phyloP scores from a whole-genome alignment of 2,113 vertebrate species.

The Oryzias javanicus region DNA sequence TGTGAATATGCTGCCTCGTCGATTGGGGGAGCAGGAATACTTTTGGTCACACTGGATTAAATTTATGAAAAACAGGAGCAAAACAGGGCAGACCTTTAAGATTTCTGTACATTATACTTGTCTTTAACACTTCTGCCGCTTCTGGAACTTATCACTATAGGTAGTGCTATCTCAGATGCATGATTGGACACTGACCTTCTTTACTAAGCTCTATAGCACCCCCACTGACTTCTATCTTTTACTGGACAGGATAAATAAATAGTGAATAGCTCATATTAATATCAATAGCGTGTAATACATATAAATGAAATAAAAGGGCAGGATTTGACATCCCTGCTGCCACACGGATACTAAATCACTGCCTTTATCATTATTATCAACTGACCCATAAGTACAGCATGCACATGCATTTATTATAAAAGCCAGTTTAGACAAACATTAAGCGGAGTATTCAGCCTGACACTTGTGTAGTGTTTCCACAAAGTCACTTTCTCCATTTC shows the following conservation, averaged over 20 bases:
- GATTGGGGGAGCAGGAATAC: slow-evolving; percentile 2
- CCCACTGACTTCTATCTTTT: slow-evolving; percentile 48
- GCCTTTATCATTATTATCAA: slow-evolving; percentile 37
- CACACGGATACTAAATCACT: slow-evolving; percentile 54
- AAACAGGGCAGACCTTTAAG: background rate
- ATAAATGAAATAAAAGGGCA: slow-evolving; percentile 33
- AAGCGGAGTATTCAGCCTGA: slow-evolving; percentile 50
- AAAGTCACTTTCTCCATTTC: slow-evolving; percentile 40
- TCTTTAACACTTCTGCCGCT: slow-evolving; percentile 15
- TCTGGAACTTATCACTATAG: slow-evolving; percentile 40
- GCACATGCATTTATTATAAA: slow-evolving; percentile 35
- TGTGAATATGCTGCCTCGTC: slow-evolving; percentile 3
- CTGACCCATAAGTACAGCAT: slow-evolving; percentile 30
- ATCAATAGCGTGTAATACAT: slow-evolving; percentile 49
- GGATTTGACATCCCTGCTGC: slow-evolving; percentile 38
- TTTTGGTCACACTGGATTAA: slow-evolving; percentile 3
- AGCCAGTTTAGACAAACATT: slow-evolving; percentile 22
- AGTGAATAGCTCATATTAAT: slow-evolving; percentile 39
- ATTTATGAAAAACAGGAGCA: background rate
- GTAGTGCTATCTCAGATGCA: slow-evolving; percentile 37
- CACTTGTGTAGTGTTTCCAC: slow-evolving; percentile 12
- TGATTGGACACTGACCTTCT: slow-evolving; percentile 52
- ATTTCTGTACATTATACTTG: background rate
- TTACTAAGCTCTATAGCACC: slow-evolving; percentile 42
- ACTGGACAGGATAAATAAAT: slow-evolving; percentile 51